phyloP scores from a whole-genome alignment of 2,113 vertebrate species.

The Prolemur simus region DNA sequence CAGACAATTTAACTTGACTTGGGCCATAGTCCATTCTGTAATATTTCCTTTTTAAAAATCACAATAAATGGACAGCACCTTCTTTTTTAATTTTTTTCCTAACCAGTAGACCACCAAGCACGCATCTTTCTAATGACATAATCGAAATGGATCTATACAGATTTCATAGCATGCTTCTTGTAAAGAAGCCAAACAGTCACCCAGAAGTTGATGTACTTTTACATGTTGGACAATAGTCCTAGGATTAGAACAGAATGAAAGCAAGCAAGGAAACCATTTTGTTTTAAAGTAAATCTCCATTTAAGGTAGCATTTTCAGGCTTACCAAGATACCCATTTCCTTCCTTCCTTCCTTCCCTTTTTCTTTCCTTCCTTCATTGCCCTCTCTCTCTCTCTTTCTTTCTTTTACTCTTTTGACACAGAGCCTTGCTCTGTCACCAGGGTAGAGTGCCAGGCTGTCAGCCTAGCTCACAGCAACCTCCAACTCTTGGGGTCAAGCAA shows the following conservation, averaged over 20 bases:
- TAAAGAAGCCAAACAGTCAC: not conserved
- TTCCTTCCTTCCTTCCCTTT: no score
- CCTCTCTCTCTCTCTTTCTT: not conserved
- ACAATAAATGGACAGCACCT: not conserved
- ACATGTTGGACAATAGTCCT: not conserved
- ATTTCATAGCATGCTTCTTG: not conserved
- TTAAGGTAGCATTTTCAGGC: not conserved
- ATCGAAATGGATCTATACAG: not conserved
- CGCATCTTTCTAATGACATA: not conserved
- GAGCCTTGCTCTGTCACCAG: no score
- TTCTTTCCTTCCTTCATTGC: no score
- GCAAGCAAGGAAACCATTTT: not conserved
- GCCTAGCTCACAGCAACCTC: no score
- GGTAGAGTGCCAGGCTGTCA: no score
- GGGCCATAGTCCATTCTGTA: not conserved
- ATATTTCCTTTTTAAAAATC: slow-evolving; percentile 18
- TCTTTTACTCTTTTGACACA: no score
- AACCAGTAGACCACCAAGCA: no score
- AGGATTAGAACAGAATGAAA: not conserved
- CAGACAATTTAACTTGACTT: slow-evolving; percentile 20
- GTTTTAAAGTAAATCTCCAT: not conserved
- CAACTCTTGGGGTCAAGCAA: no score
- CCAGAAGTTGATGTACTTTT: not conserved
- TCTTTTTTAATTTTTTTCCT: no score
- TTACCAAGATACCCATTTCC: not conserved